These are phyloP conservation scores for Cephonodes hylas DNA, from an alignment of 2,888 invertebrate genomes.

Conservation along the genomic window DNA sequence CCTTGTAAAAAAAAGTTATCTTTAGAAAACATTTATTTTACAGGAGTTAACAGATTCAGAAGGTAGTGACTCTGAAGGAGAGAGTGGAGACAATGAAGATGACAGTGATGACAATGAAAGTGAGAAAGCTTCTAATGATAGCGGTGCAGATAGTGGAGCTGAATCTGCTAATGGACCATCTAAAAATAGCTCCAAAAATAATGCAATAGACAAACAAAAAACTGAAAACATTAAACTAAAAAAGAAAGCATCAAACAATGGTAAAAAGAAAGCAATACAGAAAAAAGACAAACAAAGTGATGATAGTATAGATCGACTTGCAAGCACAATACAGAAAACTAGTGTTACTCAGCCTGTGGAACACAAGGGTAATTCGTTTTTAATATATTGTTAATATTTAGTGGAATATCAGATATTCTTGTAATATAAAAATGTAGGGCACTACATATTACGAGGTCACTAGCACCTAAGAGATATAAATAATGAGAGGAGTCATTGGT, in stretches of 20 bases:
- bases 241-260: slow-evolving; percentile 22
- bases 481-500: too few species aligned
- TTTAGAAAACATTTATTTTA: slow-evolving; percentile 8
- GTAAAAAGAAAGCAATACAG: slow-evolving; percentile 12
- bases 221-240: slow-evolving; percentile 26
- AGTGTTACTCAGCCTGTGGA: slow-evolving; percentile 56
- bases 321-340: slow-evolving; percentile 51
- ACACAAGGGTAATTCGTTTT: slow-evolving; percentile 51
- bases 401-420: too few species aligned
- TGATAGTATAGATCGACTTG: slow-evolving; percentile 47
- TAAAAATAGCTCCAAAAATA: slow-evolving; percentile 39
- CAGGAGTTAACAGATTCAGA: slow-evolving; percentile 62
- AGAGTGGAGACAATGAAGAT: slow-evolving; percentile 39
- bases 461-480: too few species aligned
- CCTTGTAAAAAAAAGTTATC: background rate
- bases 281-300: slow-evolving; percentile 22
- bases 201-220: slow-evolving; percentile 18
- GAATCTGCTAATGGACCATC: slow-evolving; percentile 54
- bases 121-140: background rate
- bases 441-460: too few species aligned
- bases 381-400: background rate
- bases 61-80: slow-evolving; percentile 47
- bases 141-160: slow-evolving; percentile 66
- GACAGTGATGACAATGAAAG: slow-evolving; percentile 24
- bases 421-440: too few species aligned